Evolutionary conservation across 1,140 invertebrate genomes (phyloP).

Genomic region (Uloborus diversus): DNA sequence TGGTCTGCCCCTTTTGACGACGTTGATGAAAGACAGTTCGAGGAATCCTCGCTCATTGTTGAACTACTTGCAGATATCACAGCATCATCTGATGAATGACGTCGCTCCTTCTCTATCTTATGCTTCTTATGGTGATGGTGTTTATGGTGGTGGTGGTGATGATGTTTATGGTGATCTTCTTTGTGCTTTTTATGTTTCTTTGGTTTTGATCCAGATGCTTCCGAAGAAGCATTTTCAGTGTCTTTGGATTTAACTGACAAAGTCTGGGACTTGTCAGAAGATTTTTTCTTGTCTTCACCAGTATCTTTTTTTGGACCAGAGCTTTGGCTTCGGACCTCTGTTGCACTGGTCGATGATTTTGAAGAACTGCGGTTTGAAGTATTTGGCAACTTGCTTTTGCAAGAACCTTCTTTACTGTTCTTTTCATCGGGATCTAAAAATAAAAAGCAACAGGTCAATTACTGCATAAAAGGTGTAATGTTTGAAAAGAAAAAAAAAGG

Average conservation of each 20-base stretch:
- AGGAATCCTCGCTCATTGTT: conserved; percentile 13
- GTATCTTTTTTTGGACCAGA: conserved; percentile 4
- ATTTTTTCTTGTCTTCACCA: conserved; percentile 19
- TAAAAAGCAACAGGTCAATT: too few relatives aligned
- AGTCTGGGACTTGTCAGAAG: background rate
- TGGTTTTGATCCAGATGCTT: conserved; percentile 31
- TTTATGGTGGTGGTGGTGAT: conserved; percentile 77
- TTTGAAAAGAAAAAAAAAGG: too few relatives aligned
- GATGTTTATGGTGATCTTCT: conserved; percentile 65
- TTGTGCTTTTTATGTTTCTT: conserved; percentile 73
- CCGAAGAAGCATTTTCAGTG: background rate
- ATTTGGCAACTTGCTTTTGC: conserved; percentile 27
- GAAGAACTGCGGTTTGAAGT: conserved; percentile 37
- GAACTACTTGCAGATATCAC: conserved; percentile 38
- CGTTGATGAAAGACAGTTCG: background rate
- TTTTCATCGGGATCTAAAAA: background rate
- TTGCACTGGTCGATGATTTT: conserved; percentile 14
- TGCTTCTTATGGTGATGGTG: conserved; percentile 75
- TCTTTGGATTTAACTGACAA: background rate
- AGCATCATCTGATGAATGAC: conserved; percentile 53
- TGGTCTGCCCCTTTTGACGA: background rate
- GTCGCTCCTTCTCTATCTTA: conserved; percentile 58
- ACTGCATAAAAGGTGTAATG: too few relatives aligned
- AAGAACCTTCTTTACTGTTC: background rate
- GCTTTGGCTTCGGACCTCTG: background rate